These are phyloP conservation scores for Neodiprion virginianus DNA, from an alignment of 1,140 invertebrate genomes.

Conservation along the genomic window DNA sequence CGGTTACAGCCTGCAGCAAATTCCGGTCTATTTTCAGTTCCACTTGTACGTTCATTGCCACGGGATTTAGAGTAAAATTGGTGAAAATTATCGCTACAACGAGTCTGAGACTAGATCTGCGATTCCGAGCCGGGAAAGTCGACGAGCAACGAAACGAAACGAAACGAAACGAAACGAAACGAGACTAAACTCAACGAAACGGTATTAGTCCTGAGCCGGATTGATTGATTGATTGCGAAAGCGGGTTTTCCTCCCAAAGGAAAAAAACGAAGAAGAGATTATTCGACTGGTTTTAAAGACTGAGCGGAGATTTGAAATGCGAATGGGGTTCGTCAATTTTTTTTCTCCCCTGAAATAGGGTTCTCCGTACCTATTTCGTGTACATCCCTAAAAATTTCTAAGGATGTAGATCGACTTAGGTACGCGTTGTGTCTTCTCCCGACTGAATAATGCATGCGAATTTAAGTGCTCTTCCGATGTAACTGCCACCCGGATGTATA, in stretches of 20 bases:
- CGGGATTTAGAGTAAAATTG: neutral
- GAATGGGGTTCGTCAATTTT: no score
- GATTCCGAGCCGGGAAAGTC: constrained; percentile 1
- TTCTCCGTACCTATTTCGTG: no score
- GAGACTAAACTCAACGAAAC: no score
- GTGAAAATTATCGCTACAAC: constrained; percentile 21
- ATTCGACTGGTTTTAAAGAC: no score
- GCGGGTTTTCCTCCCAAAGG: no score
- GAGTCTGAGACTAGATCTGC: constrained; percentile 1
- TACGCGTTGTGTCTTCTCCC: neutral
- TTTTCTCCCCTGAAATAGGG: no score
- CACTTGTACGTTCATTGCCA: neutral
- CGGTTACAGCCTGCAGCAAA: neutral
- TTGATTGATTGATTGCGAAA: no score
- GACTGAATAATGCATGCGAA: neutral
- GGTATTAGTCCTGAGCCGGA: no score
- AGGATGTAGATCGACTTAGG: neutral
- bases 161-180: no score
- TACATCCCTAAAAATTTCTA: neutral
- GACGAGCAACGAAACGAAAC: no score
- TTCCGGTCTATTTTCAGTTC: neutral
- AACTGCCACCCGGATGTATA: neutral
- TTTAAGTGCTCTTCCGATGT: neutral
- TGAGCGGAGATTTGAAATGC: no score
- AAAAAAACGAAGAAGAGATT: no score